These are phyloP conservation scores for Chaetodon auriga DNA, from an alignment of 2,113 vertebrate species.

Conservation along the genomic window DNA sequence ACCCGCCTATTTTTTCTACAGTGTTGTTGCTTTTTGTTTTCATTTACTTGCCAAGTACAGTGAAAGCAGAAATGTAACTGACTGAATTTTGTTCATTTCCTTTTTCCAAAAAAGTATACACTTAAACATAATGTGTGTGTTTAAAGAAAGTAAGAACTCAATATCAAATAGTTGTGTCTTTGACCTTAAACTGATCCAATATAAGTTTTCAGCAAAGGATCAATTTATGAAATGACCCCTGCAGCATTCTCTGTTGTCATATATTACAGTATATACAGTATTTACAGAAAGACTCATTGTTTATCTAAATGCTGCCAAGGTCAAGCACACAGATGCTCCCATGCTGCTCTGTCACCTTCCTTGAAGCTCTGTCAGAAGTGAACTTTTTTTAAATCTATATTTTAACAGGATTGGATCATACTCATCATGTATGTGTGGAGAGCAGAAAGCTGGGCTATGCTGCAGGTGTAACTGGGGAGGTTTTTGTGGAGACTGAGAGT, in stretches of 20 bases:
- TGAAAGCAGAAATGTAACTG: conserved; percentile 38
- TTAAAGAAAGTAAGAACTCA: background rate
- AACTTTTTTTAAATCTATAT: too few relatives aligned
- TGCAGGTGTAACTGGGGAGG: background rate
- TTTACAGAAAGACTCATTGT: conserved; percentile 17
- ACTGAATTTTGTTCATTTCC: conserved; percentile 35
- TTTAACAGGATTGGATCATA: too few relatives aligned
- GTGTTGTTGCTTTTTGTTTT: conserved; percentile 37
- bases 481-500: background rate
- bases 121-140: background rate
- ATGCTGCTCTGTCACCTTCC: too few relatives aligned
- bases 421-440: background rate
- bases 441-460: background rate
- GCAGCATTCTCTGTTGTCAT: conserved; percentile 5
- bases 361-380: background rate
- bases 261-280: background rate
- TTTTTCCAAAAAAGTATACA: conserved; percentile 2
- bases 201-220: background rate
- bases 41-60: conserved; percentile 12
- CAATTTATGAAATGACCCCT: background rate
- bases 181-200: background rate
- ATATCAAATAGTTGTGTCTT: background rate
- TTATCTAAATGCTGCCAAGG: background rate
- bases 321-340: background rate
- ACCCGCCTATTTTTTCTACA: background rate